A percentile compares a stretch with the other conserved stretches of the same genome.
Evolutionary conservation across 2,888 invertebrate genomes (phyloP).

Genomic region (Mesorhabditis sp.): DNA sequence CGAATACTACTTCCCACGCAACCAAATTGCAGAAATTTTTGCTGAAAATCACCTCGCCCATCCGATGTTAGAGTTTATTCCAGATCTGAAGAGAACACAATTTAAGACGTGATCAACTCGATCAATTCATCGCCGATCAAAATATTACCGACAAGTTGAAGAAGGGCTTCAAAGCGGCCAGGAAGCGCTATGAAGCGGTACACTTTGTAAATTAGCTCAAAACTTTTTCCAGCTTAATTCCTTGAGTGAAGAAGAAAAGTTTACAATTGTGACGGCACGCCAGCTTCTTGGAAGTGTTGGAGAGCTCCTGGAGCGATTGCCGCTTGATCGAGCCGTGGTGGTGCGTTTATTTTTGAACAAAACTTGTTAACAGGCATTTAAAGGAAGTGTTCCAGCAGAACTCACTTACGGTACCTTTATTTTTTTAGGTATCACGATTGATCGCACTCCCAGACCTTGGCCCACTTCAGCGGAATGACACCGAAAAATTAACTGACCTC

Average conservation of each 20-base stretch:
- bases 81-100: neutral
- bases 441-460: neutral
- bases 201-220: neutral
- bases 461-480: neutral
- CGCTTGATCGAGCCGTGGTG: constrained; percentile 3
- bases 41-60: neutral
- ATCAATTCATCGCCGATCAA: constrained; percentile 1
- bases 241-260: neutral
- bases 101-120: neutral
- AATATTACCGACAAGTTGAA: neutral
- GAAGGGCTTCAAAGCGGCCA: neutral
- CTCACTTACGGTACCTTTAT: neutral
- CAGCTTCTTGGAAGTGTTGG: neutral
- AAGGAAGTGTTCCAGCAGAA: neutral
- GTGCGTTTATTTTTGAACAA: neutral
- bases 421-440: neutral
- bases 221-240: neutral
- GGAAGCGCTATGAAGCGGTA: neutral
- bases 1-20: constrained; percentile 4
- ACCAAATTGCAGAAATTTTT: neutral
- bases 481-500: neutral
- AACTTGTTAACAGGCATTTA: neutral
- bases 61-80: constrained; percentile 2
- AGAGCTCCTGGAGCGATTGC: neutral
- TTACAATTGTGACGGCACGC: neutral